A percentile compares a stretch with the other conserved stretches of the same genome.
phyloP scores from a whole-genome alignment of 2,888 invertebrate genomes.

The Caenorhabditis afra region DNA sequence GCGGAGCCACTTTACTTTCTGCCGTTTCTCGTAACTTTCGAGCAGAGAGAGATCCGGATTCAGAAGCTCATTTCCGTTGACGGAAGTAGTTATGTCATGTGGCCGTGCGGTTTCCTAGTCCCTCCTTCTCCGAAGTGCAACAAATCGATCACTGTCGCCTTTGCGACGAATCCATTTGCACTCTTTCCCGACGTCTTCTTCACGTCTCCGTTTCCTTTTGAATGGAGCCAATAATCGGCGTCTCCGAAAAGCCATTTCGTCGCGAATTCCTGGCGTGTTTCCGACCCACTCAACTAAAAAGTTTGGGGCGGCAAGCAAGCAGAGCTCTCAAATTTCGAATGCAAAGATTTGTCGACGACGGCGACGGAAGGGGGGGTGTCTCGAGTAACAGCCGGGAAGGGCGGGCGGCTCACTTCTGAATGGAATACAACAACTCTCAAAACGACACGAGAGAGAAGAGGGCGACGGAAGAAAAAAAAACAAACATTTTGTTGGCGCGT shows the following conservation, averaged over 20 bases:
- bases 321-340: conserved; percentile 49
- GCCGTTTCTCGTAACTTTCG: no score
- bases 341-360: conserved; percentile 56
- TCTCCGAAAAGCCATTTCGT: neutral
- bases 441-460: conserved; percentile 4
- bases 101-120: no score
- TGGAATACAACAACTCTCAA: conserved; percentile 1
- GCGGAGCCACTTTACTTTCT: no score
- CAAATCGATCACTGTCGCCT: neutral
- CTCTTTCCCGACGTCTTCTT: neutral
- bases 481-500: conserved; percentile 47
- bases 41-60: no score
- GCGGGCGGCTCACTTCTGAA: conserved; percentile 1
- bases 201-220: neutral
- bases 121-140: no score
- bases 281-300: conserved; percentile 11
- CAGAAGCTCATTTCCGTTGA: no score
- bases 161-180: neutral
- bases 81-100: no score
- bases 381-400: conserved; percentile 15
- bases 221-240: conserved; percentile 18
- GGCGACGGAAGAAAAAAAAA: conserved; percentile 33
- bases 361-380: neutral
- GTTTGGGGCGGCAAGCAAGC: conserved; percentile 8
- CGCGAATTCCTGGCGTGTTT: neutral